These are phyloP conservation scores for Psylliodes chrysocephalus DNA, from an alignment of 2,888 invertebrate genomes.

Conservation along the genomic window DNA sequence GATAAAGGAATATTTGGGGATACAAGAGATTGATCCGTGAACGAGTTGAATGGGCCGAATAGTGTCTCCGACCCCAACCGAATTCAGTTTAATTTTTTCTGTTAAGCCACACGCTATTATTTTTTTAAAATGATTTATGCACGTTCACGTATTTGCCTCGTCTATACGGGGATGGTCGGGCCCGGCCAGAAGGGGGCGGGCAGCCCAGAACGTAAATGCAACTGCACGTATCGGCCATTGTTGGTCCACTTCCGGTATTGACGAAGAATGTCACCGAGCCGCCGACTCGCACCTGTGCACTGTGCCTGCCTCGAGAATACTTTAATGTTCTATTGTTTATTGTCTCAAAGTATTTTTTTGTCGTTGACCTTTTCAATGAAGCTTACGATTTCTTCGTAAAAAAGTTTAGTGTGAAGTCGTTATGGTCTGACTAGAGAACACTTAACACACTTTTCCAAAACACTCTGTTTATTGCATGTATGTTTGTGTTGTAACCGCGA, in stretches of 20 bases:
- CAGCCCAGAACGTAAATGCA: conserved; percentile 57
- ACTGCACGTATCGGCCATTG: conserved; percentile 61
- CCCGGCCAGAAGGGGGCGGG: conserved; percentile 49
- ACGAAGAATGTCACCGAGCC: conserved; percentile 48
- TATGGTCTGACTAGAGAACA: conserved; percentile 13
- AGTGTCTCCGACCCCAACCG: conserved; percentile 9
- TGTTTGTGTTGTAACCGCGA: conserved; percentile 7
- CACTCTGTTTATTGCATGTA: conserved; percentile 10
- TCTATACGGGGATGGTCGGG: conserved; percentile 42
- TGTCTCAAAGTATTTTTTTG: conserved; percentile 41
- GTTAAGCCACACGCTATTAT: conserved; percentile 18
- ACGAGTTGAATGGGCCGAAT: conserved; percentile 1
- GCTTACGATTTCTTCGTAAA: conserved; percentile 33
- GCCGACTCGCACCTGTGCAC: conserved; percentile 49
- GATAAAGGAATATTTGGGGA: not conserved
- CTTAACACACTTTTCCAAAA: conserved; percentile 32
- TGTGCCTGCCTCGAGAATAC: conserved; percentile 38
- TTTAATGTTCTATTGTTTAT: conserved; percentile 43
- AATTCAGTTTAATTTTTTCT: conserved; percentile 27
- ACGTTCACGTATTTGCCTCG: conserved; percentile 53
- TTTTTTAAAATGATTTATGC: conserved; percentile 55
- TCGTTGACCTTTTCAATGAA: conserved; percentile 30
- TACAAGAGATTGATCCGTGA: not conserved
- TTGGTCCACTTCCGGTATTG: conserved; percentile 61
- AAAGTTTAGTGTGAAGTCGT: conserved; percentile 22